Evolutionary conservation across 2,113 vertebrate species (phyloP), one percentile per base, ranked within the genome.

Genomic region (Actenoides hombroni): DNA sequence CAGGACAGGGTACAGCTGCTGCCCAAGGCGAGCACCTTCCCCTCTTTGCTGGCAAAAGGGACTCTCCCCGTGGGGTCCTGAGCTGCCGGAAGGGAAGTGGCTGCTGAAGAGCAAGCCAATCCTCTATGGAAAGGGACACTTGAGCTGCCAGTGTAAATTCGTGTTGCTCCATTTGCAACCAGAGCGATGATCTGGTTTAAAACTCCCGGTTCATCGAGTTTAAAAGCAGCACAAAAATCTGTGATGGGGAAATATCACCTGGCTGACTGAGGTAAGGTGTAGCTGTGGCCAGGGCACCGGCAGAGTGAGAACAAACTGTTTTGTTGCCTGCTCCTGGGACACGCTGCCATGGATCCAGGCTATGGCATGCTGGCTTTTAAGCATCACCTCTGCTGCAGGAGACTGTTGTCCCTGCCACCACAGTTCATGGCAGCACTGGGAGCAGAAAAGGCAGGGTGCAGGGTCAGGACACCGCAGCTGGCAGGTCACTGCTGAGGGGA

Each of bases 311-410:
- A 75, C 10, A 42, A 71, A 9, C 33, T 35, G 0, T 46, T 48
- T 35, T 33, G 0, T 0, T 48, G 75, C 64, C 76, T 16, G 75
- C 54, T 77, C 64, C 67, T 21, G 2, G 88, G 76, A n/a, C 54
- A 1, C 0, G 16, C 63, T 49, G 91, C 39, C 2, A 4, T 5
- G 0, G 5, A 9, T 5, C 5, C 49, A 6, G 59, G 75, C 61
- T 35, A 1, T 4, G 56, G 78, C 74, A 33, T 2, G 23, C 21
- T 16, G 81, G 18, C 7, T 9, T 16, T 31, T 10, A 1, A 26
- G 40, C 61, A 37, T 60, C 94, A 35, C 35, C 59, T 80, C 87
- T n/a, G 69, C 70, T 17, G 82, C 33, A 1, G 14, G 60, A 40
- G 37, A 5, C 35, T 11, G 31, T 25, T 13, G 71, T 13, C 37